phyloP scores from a whole-genome alignment of 2,888 invertebrate genomes.

The Erpobdella octoculata region DNA sequence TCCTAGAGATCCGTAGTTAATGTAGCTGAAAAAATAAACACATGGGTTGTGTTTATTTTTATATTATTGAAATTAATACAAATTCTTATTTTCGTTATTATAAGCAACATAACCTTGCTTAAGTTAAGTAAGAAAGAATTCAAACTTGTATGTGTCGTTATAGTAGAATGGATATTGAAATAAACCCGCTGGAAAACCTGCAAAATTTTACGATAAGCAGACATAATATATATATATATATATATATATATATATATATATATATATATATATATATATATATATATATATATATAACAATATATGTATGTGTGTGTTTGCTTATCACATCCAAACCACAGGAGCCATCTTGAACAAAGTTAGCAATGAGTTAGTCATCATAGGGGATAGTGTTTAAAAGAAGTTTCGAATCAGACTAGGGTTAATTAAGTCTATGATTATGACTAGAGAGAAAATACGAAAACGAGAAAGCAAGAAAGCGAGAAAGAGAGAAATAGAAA shows the following conservation, averaged over 20 bases:
- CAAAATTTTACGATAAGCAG: neutral
- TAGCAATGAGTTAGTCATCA: too few species aligned
- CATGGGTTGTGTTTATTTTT: neutral
- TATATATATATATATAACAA: neutral
- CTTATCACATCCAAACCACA: too few species aligned
- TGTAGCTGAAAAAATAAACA: constrained; percentile 27
- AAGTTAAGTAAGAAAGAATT: neutral
- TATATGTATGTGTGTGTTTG: too few species aligned
- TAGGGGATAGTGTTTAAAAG: too few species aligned
- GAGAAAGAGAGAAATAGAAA: too few species aligned
- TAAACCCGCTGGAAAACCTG: constrained; percentile 26
- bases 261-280: neutral
- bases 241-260: neutral
- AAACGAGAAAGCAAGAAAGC: too few species aligned
- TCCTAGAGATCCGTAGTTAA: constrained; percentile 34
- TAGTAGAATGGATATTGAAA: constrained; percentile 24
- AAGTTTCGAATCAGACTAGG: too few species aligned
- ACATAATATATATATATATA: neutral
- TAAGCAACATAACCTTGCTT: neutral
- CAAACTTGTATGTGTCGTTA: constrained; percentile 17
- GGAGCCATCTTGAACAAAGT: too few species aligned
- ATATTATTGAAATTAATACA: neutral
- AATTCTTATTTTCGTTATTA: neutral
- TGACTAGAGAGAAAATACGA: too few species aligned
- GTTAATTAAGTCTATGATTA: too few species aligned